These are phyloP conservation scores for Epinephelus fuscoguttatus DNA, from an alignment of 2,113 vertebrate species.

Conservation along the genomic window DNA sequence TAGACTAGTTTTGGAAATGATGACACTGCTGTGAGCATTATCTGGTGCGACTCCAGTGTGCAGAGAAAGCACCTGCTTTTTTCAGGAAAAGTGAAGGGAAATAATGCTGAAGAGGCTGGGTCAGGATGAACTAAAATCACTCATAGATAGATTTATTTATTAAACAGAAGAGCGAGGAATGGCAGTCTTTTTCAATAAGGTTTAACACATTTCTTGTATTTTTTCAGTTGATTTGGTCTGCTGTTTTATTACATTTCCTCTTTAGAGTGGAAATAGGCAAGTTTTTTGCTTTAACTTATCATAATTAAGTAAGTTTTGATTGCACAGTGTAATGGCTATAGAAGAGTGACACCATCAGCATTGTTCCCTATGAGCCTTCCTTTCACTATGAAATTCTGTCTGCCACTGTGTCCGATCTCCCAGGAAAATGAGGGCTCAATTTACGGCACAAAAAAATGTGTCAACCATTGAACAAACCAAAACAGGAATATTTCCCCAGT, in stretches of 20 bases:
- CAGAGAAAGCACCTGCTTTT: constrained; percentile 55
- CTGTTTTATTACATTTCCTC: neutral
- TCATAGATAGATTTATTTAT: neutral
- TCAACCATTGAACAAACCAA: no score
- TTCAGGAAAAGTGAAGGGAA: constrained; percentile 3
- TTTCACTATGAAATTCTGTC: no score
- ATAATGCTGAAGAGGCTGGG: constrained; percentile 4
- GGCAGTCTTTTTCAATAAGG: no score
- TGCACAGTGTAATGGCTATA: no score
- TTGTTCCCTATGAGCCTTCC: no score
- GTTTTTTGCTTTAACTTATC: no score
- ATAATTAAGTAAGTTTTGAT: no score
- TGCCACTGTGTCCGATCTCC: no score
- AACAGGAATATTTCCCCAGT: no score
- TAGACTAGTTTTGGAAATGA: constrained; percentile 71
- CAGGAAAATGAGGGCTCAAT: no score
- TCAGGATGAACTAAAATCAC: neutral
- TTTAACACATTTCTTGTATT: neutral
- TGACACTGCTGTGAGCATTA: constrained; percentile 57
- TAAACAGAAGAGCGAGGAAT: neutral
- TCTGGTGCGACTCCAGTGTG: constrained; percentile 31
- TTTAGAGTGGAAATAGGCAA: neutral
- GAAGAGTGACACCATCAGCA: no score
- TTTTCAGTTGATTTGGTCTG: neutral
- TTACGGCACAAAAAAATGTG: no score